Evolutionary conservation across 2,888 invertebrate genomes (phyloP).

Genomic region (Idaea dimidiata): DNA sequence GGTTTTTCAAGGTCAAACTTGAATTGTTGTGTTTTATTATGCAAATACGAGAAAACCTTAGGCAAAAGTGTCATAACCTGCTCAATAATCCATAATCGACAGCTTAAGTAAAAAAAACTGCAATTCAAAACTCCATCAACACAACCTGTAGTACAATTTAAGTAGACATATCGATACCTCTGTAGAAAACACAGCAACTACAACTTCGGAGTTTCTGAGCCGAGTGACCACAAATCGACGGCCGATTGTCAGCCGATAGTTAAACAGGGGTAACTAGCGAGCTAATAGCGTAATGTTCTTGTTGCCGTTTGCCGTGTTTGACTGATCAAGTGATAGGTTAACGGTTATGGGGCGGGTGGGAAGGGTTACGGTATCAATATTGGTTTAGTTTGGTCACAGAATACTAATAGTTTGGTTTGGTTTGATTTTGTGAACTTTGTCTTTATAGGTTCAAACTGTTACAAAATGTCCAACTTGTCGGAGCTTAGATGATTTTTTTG

Average conservation of each 20-base stretch:
- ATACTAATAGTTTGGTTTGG: too few species aligned
- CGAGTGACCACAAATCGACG: conserved; percentile 39
- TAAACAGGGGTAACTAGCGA: conserved; percentile 12
- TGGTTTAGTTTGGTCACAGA: not conserved
- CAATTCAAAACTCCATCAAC: not conserved
- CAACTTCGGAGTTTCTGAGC: conserved; percentile 9
- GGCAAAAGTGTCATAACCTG: too few species aligned
- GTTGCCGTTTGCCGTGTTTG: conserved; percentile 2
- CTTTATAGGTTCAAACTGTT: too few species aligned
- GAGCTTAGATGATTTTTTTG: too few species aligned
- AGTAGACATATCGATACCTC: not conserved
- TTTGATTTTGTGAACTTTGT: too few species aligned
- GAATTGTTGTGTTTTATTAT: too few species aligned
- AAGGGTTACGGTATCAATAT: conserved; percentile 7
- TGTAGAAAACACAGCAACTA: not conserved
- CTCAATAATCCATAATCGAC: too few species aligned
- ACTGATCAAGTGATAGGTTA: conserved; percentile 8
- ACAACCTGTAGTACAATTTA: not conserved
- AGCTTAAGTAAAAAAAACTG: not conserved
- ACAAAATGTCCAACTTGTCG: too few species aligned
- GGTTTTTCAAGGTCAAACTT: too few species aligned
- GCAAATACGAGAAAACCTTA: too few species aligned
- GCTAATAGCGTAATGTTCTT: conserved; percentile 3
- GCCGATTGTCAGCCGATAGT: conserved; percentile 33
- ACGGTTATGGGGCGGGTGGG: not conserved